Evolutionary conservation across 2,113 vertebrate species (phyloP), one percentile per base, ranked within the genome.

Genomic region (Lonchura striata): DNA sequence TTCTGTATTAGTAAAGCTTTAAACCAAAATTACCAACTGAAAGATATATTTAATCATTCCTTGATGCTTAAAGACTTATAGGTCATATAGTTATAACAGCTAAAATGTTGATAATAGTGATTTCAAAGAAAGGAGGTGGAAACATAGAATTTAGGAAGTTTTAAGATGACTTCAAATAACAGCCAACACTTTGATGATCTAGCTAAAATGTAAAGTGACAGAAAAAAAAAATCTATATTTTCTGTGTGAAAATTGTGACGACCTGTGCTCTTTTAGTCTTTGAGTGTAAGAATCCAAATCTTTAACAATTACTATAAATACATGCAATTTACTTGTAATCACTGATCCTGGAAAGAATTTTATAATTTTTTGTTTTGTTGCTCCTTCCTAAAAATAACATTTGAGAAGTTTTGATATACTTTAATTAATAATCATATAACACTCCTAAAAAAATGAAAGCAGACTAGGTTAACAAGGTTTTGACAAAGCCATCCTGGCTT

Each of bases 11-110:
- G 9, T 35, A 60, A 63, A 37, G 79, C 27, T 89, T 96, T 95
- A 96, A 96, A 92, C 44, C 77, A 93, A 82, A 65, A 74, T 63
- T 91, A 88, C 54, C 49, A 84, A 53, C 8, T 74, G 83, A 92
- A 88, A 96, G 49, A 69, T 44, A 4, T 35, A 35, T 94, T 91
- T 65, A 86, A 80, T 92, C 39, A 87, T 54, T 66, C 70, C 54
- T 95, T 39, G 15, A 77, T 87, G 52, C 54, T 71, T 95, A 91
- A 95, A 91, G 57, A 87, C 41, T 66, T 66, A 39, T 2, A 66
- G 30, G 24, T 72, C 49, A 53, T 64, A 52, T 33, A 79, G 84
- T 65, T 54, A 53, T 17, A 35, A 77, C 33, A 87, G 50, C 27
- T 81, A 24, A 57, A 53, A 30, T 60, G n/a, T 60, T 93, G 54